A percentile compares a stretch with the other conserved stretches of the same genome.
These are phyloP conservation scores for Synanthedon formicaeformis DNA, from an alignment of 2,888 invertebrate genomes.

Conservation along the genomic window DNA sequence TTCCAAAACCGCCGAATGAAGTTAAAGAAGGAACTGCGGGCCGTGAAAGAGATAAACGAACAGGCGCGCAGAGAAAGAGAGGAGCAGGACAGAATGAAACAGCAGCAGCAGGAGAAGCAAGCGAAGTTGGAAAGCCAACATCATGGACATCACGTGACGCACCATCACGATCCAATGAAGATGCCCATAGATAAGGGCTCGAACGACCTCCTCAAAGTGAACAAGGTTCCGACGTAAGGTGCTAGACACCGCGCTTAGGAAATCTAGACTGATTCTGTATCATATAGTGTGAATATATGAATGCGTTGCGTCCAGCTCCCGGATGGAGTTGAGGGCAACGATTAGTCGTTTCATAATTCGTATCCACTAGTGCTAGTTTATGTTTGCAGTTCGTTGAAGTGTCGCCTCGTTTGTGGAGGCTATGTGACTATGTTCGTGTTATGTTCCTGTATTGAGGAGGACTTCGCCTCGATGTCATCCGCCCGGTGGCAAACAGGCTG, in stretches of 20 bases:
- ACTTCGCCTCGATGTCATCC: slow-evolving; percentile 55
- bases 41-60: slow-evolving; percentile 95
- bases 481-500: slow-evolving; percentile 55
- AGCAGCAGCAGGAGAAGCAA: slow-evolving; percentile 89
- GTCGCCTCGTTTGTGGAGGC: slow-evolving; percentile 50
- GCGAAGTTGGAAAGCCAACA: slow-evolving; percentile 82
- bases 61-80: slow-evolving; percentile 91
- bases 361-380: slow-evolving; percentile 61
- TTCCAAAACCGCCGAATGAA: slow-evolving; percentile 98
- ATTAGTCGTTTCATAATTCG: slow-evolving; percentile 45
- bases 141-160: slow-evolving; percentile 77
- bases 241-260: slow-evolving; percentile 37
- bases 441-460: slow-evolving; percentile 68
- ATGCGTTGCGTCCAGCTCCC: slow-evolving; percentile 66
- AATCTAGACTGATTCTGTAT: slow-evolving; percentile 67
- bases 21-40: slow-evolving; percentile 93
- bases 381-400: slow-evolving; percentile 46
- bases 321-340: slow-evolving; percentile 47
- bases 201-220: slow-evolving; percentile 82
- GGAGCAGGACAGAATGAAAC: slow-evolving; percentile 91
- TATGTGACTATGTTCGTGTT: slow-evolving; percentile 51
- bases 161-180: slow-evolving; percentile 80
- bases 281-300: slow-evolving; percentile 65
- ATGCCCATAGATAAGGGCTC: slow-evolving; percentile 80
- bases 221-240: slow-evolving; percentile 83